These are phyloP conservation scores for Dendroctonus valens DNA, from an alignment of 1,140 invertebrate genomes.

Conservation along the genomic window DNA sequence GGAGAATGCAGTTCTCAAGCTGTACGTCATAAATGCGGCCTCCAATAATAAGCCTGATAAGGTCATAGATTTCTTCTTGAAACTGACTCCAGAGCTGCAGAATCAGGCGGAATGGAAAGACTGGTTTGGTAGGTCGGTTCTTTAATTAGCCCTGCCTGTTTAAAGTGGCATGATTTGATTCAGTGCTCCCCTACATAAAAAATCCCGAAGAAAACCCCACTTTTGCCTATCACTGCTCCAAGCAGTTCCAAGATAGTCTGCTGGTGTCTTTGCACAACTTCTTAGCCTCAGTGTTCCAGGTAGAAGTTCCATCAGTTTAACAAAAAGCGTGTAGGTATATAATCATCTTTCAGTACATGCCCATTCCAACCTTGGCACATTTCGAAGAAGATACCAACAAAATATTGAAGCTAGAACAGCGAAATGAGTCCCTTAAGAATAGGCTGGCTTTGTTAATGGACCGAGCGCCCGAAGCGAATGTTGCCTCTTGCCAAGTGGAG, in stretches of 20 bases:
- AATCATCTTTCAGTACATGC: conserved; percentile 63
- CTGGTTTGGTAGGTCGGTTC: conserved; percentile 84
- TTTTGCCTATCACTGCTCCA: conserved; percentile 87
- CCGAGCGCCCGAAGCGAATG: conserved; percentile 55
- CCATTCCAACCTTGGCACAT: conserved; percentile 76
- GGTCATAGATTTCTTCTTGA: conserved; percentile 86
- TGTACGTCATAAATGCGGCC: conserved; percentile 85
- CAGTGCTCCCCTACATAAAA: conserved; percentile 87
- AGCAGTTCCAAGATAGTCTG: conserved; percentile 93
- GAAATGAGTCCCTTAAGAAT: conserved; percentile 70
- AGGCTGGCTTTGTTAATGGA: conserved; percentile 53
- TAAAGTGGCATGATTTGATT: conserved; percentile 21
- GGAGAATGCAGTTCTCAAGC: conserved; percentile 84
- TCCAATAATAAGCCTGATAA: conserved; percentile 80
- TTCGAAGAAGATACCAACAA: conserved; percentile 82
- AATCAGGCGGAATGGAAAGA: conserved; percentile 92
- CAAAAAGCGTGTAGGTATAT: conserved; percentile 4
- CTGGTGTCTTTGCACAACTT: conserved; percentile 94
- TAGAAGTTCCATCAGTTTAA: conserved; percentile 43
- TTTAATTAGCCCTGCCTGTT: conserved; percentile 12
- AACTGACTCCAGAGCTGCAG: conserved; percentile 83
- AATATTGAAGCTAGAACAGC: conserved; percentile 79
- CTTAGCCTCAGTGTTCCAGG: conserved; percentile 84
- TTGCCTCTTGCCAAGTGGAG: conserved; percentile 60
- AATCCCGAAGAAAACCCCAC: conserved; percentile 87